These are phyloP conservation scores for Neodiprion pinetum DNA, from an alignment of 1,140 invertebrate species.

Conservation along the genomic window DNA sequence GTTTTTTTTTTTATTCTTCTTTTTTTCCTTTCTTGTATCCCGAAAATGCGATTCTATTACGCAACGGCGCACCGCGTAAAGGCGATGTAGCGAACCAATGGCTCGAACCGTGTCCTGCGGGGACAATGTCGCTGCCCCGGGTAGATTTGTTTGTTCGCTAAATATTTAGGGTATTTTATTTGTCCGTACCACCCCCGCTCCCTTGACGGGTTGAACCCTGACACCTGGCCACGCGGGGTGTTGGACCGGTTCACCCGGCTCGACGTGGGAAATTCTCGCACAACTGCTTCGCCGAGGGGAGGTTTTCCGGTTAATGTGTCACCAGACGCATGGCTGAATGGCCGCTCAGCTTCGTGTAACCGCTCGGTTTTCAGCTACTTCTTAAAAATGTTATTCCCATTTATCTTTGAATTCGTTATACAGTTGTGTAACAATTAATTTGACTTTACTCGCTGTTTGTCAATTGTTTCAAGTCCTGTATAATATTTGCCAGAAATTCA, in stretches of 20 bases:
- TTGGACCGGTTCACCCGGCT: background rate
- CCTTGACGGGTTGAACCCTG: background rate
- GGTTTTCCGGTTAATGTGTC: background rate
- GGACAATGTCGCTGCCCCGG: constrained; percentile 6
- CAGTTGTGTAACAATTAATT: too few species aligned
- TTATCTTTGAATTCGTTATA: too few species aligned
- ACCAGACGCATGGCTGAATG: background rate
- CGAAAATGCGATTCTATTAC: too few species aligned
- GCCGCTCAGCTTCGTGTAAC: too few species aligned
- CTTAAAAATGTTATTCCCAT: too few species aligned
- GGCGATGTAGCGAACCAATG: background rate
- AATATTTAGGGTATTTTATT: constrained; percentile 35
- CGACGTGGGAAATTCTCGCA: background rate
- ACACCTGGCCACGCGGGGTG: background rate
- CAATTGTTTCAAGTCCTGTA: too few species aligned
- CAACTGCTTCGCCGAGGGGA: background rate
- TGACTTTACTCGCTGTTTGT: too few species aligned
- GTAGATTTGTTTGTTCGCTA: constrained; percentile 31
- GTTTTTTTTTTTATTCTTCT: too few species aligned
- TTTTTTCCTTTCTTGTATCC: too few species aligned
- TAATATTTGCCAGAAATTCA: too few species aligned
- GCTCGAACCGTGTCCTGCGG: background rate
- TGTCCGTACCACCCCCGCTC: background rate
- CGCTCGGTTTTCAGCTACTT: too few species aligned
- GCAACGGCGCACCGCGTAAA: too few species aligned